Evolutionary conservation across 2,797 vertebrate species (phyloP).

Genomic region (Pipistrellus nathusii): DNA sequence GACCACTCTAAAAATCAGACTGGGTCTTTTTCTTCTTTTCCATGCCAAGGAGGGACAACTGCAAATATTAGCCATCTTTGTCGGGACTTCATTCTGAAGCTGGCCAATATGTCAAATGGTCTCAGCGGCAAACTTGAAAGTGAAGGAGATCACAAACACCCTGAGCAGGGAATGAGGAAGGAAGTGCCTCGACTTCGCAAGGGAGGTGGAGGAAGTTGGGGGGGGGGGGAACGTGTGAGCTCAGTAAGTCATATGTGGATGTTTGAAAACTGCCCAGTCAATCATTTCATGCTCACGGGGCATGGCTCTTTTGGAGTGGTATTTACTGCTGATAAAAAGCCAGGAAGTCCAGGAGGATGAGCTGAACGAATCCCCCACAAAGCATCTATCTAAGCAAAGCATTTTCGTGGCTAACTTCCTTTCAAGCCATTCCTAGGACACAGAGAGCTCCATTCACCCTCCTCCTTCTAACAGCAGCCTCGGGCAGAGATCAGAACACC

Average conservation of each 20-base stretch:
- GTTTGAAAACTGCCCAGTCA: background rate
- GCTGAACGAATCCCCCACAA: background rate
- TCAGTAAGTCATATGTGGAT: background rate
- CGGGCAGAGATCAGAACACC: background rate
- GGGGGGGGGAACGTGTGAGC: background rate
- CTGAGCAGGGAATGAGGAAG: background rate
- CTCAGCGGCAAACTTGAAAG: constrained; percentile 48
- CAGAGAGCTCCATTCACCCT: background rate
- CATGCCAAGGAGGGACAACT: constrained; percentile 34
- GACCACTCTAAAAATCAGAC: constrained; percentile 77
- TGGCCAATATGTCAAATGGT: constrained; percentile 73
- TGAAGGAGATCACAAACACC: background rate
- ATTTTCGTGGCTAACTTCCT: background rate
- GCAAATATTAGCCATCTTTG: constrained; percentile 48
- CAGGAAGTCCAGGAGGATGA: background rate
- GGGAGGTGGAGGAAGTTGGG: background rate
- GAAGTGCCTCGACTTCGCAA: background rate
- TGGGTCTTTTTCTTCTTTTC: constrained; percentile 73
- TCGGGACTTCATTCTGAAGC: constrained; percentile 35
- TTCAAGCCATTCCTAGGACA: background rate
- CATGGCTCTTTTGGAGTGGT: background rate
- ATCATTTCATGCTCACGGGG: background rate
- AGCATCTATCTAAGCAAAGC: background rate
- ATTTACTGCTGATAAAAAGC: background rate
- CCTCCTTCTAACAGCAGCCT: background rate